Evolutionary conservation across 2,888 invertebrate genomes (phyloP).

Genomic region (Odontocerum albicorne): DNA sequence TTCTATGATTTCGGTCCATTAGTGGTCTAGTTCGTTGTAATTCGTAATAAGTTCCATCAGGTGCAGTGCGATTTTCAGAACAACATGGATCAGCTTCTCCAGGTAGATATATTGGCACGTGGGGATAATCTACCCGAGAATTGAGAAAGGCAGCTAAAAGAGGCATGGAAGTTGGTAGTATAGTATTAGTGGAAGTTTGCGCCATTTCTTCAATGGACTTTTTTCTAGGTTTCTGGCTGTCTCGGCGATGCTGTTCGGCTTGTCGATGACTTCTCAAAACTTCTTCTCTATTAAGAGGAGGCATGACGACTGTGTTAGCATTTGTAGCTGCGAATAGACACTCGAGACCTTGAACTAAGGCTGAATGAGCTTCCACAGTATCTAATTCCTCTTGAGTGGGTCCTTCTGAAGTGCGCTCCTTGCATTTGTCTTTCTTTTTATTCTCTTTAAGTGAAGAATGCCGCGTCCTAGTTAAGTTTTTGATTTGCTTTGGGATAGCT

Average conservation of each 20-base stretch:
- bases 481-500: conserved; percentile 70
- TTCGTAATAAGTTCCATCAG: conserved; percentile 44
- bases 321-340: conserved; percentile 56
- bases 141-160: conserved; percentile 66
- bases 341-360: conserved; percentile 58
- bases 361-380: conserved; percentile 58
- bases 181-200: conserved; percentile 66
- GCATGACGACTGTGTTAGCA: conserved; percentile 56
- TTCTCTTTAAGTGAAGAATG: conserved; percentile 62
- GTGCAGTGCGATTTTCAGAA: conserved; percentile 41
- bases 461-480: conserved; percentile 57
- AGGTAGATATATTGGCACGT: conserved; percentile 47
- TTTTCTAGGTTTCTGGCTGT: conserved; percentile 49
- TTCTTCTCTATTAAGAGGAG: conserved; percentile 46
- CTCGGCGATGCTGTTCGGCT: conserved; percentile 43
- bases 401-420: conserved; percentile 47
- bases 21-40: conserved; percentile 48
- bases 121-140: conserved; percentile 59
- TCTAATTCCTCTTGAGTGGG: conserved; percentile 51
- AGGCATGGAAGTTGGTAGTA: conserved; percentile 64
- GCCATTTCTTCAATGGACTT: conserved; percentile 61
- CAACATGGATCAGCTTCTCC: conserved; percentile 43
- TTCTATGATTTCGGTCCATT: conserved; percentile 56
- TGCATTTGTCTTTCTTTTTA: conserved; percentile 52
- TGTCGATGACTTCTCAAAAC: conserved; percentile 51